Percentiles rank a stretch among this genome's conserved stretches.
phyloP scores from a whole-genome alignment of 2,797 vertebrate species.

The Picus viridis region DNA sequence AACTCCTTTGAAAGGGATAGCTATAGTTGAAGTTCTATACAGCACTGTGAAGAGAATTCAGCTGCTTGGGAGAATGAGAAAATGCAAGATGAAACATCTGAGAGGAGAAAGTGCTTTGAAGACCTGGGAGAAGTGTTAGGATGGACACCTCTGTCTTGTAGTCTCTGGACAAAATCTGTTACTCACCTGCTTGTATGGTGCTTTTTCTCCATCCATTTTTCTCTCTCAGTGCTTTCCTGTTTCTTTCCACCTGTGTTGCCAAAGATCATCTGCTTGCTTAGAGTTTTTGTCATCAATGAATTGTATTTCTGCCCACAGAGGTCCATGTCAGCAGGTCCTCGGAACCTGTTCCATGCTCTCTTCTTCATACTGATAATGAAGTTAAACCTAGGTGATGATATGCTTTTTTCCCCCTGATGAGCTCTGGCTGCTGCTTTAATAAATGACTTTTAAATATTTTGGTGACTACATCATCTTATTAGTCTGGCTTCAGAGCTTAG shows the following conservation, averaged over 20 bases:
- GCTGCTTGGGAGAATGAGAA: not conserved
- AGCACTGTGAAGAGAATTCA: not conserved
- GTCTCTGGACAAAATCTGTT: not conserved
- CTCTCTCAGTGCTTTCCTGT: not conserved
- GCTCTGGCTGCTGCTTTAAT: not conserved
- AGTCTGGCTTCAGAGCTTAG: not conserved
- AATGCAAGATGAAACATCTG: not conserved
- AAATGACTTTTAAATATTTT: not conserved
- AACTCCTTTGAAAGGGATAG: not conserved
- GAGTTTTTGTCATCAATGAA: not conserved
- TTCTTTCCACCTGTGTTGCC: not conserved
- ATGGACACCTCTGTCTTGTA: not conserved
- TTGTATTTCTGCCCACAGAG: not conserved
- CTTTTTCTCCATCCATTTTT: not conserved
- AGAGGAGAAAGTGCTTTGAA: not conserved
- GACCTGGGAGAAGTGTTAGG: not conserved
- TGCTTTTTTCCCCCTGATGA: fast-evolving
- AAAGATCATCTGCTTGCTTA: slow-evolving; percentile 19
- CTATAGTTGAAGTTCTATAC: not conserved
- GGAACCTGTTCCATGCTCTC: not conserved
- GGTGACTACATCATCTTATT: not conserved
- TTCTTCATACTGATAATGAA: not conserved
- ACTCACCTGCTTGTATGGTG: not conserved
- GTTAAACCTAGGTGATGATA: not conserved
- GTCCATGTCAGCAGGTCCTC: not conserved